phyloP scores from a whole-genome alignment of 2,888 invertebrate genomes.

The Cantharis rustica region DNA sequence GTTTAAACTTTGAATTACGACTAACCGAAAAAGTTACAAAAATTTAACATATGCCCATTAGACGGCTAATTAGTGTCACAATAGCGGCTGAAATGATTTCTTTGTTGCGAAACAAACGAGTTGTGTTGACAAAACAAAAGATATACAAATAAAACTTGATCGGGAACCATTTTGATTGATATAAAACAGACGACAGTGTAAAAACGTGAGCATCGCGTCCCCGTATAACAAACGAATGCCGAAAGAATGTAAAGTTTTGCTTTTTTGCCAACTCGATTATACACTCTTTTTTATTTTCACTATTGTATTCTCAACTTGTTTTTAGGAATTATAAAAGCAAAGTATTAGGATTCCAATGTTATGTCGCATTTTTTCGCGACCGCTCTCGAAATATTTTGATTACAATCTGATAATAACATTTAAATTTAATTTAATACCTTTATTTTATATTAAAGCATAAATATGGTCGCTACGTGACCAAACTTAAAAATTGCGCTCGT shows the following conservation, averaged over 20 bases:
- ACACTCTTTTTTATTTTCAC: slow-evolving; percentile 41
- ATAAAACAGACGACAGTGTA: slow-evolving; percentile 53
- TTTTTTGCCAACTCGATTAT: slow-evolving; percentile 44
- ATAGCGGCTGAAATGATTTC: slow-evolving; percentile 52
- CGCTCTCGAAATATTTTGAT: slow-evolving; percentile 37
- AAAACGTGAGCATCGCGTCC: slow-evolving; percentile 49
- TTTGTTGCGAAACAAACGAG: slow-evolving; percentile 48
- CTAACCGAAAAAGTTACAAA: slow-evolving; percentile 38
- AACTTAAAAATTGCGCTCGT: not conserved
- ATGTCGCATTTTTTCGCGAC: slow-evolving; percentile 46
- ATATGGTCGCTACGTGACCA: not conserved
- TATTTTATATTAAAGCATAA: not conserved
- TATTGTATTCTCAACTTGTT: slow-evolving; percentile 48
- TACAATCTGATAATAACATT: slow-evolving; percentile 36
- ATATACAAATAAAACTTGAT: slow-evolving; percentile 43
- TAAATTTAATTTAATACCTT: slow-evolving; percentile 31
- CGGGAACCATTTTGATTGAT: slow-evolving; percentile 52
- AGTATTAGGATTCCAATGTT: slow-evolving; percentile 50
- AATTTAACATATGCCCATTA: slow-evolving; percentile 54
- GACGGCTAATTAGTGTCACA: slow-evolving; percentile 53
- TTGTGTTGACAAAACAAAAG: slow-evolving; percentile 47
- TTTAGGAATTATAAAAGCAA: slow-evolving; percentile 49
- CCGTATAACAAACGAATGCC: slow-evolving; percentile 50
- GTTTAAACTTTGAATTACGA: slow-evolving; percentile 37
- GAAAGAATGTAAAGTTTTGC: slow-evolving; percentile 49